phyloP scores from a whole-genome alignment of 2,888 invertebrate species.

The Toxonevra muliebris region DNA sequence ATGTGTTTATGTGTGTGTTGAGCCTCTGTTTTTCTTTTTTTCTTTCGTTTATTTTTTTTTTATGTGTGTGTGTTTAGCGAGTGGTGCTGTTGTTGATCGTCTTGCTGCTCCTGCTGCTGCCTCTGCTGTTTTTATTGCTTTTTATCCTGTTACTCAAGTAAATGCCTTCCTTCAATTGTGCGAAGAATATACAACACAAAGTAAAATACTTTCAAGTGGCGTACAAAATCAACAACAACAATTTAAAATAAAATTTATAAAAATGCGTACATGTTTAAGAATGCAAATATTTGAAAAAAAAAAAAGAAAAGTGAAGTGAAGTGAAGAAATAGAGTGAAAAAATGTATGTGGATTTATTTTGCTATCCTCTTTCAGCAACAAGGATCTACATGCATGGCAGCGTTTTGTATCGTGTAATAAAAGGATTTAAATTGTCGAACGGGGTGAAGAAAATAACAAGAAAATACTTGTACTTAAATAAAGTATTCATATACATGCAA shows the following conservation, averaged over 20 bases:
- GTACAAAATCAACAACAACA: slow-evolving; percentile 1
- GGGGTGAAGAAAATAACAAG: no score
- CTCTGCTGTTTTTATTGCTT: background rate
- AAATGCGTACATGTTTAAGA: slow-evolving; percentile 18
- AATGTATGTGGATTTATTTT: no score
- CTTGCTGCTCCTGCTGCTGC: background rate
- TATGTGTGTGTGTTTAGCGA: background rate
- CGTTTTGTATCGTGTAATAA: no score
- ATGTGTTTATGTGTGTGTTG: background rate
- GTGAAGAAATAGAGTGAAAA: background rate
- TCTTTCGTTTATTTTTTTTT: no score
- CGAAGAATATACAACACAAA: background rate
- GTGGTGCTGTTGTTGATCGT: background rate
- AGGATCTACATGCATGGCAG: no score
- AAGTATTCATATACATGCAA: no score
- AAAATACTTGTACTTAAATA: no score
- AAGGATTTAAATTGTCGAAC: no score
- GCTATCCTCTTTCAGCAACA: no score
- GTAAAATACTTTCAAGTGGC: slow-evolving; percentile 3
- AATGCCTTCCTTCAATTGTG: background rate
- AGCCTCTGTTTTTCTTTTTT: background rate
- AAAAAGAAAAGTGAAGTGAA: background rate
- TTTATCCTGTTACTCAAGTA: background rate
- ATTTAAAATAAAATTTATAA: background rate
- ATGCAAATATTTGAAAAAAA: slow-evolving; percentile 21